phyloP scores from a whole-genome alignment of 2,888 invertebrate genomes.

The Amblyjoppa fuscipennis region DNA sequence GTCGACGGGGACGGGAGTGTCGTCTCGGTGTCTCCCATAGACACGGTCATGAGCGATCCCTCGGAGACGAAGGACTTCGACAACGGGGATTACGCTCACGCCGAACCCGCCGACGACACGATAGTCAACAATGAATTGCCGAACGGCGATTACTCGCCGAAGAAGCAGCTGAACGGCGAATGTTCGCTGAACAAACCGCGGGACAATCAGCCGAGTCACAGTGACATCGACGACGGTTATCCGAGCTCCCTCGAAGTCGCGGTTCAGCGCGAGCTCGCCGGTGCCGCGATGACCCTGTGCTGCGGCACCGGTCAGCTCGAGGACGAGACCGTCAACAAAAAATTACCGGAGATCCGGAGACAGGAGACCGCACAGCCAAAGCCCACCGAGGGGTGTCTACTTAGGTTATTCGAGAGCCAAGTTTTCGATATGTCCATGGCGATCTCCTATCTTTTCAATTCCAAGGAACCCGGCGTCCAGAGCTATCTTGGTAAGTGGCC shows the following conservation, averaged over 20 bases:
- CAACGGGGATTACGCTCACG: slow-evolving; percentile 70
- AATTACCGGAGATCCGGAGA: slow-evolving; percentile 83
- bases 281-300: slow-evolving; percentile 83
- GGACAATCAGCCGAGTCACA: slow-evolving; percentile 71
- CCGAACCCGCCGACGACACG: slow-evolving; percentile 70
- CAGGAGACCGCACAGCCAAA: slow-evolving; percentile 83
- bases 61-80: slow-evolving; percentile 69
- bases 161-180: slow-evolving; percentile 64
- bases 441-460: slow-evolving; percentile 98
- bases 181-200: slow-evolving; percentile 71
- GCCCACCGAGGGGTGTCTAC: slow-evolving; percentile 89
- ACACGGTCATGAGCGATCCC: slow-evolving; percentile 71
- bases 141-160: slow-evolving; percentile 54
- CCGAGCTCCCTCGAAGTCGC: slow-evolving; percentile 73
- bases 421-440: slow-evolving; percentile 99
- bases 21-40: slow-evolving; percentile 78
- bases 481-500: slow-evolving; percentile 94
- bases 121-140: slow-evolving; percentile 65
- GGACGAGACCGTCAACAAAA: slow-evolving; percentile 74
- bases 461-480: slow-evolving; percentile 99
- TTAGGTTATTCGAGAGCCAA: slow-evolving; percentile 98
- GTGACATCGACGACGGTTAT: slow-evolving; percentile 66
- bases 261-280: slow-evolving; percentile 80
- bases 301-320: slow-evolving; percentile 81
- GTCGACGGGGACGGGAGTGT: slow-evolving; percentile 83